Percentiles rank a stretch among this genome's conserved stretches.
phyloP scores from a whole-genome alignment of 1,140 invertebrate species.

The Cataglyphis hispanica region DNA sequence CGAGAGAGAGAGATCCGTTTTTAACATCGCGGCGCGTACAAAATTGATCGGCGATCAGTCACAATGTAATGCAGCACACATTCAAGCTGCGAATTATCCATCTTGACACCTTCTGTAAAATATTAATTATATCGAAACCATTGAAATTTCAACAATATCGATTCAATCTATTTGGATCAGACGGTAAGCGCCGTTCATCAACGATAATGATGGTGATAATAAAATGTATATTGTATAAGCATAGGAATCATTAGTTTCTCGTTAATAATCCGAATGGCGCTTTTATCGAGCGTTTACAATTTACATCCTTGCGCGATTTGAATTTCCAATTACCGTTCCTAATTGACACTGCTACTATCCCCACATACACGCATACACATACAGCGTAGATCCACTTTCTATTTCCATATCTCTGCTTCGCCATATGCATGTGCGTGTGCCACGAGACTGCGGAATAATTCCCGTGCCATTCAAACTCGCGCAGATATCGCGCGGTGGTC shows the following conservation, averaged over 20 bases:
- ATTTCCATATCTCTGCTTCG: constrained; percentile 29
- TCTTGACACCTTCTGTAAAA: not conserved
- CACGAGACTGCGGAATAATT: constrained; percentile 26
- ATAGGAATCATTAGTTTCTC: constrained; percentile 17
- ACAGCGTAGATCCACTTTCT: constrained; percentile 11
- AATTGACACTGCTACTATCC: constrained; percentile 50
- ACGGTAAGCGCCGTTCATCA: not conserved
- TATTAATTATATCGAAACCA: not conserved
- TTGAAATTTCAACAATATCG: not conserved
- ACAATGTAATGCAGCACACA: not conserved
- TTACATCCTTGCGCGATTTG: constrained; percentile 22
- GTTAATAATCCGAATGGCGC: not conserved
- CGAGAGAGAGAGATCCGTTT: not conserved
- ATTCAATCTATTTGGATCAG: not conserved
- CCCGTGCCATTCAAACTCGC: not conserved
- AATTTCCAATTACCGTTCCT: constrained; percentile 53
- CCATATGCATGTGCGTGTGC: not conserved
- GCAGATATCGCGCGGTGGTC: not conserved
- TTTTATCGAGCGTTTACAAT: not conserved
- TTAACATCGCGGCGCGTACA: not conserved
- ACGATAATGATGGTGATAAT: not conserved
- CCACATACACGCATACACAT: not conserved
- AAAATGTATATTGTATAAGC: not conserved
- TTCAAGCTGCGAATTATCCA: not conserved
- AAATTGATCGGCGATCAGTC: not conserved